These are phyloP conservation scores for Thumatha senex DNA, from an alignment of 2,888 invertebrate genomes.

Conservation along the genomic window DNA sequence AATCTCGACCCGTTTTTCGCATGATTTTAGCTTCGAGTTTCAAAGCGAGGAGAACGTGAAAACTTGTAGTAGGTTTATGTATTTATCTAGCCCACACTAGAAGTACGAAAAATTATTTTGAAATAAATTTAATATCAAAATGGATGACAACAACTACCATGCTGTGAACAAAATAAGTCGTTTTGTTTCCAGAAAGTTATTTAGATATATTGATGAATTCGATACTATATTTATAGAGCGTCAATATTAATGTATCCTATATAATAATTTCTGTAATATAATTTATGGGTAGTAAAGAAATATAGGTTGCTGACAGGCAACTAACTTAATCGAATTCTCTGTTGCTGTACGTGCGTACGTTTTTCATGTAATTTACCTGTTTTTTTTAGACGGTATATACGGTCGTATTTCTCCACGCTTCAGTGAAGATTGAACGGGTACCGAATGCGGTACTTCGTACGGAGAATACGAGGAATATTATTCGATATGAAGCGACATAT, in stretches of 20 bases:
- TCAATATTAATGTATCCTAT: conserved; percentile 50
- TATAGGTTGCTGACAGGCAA: conserved; percentile 64
- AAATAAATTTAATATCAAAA: conserved; percentile 7
- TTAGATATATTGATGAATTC: conserved; percentile 15
- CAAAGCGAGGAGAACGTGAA: conserved; percentile 35
- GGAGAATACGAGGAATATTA: conserved; percentile 41
- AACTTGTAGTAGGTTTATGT: conserved; percentile 27
- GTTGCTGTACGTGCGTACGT: conserved; percentile 57
- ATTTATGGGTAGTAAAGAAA: conserved; percentile 57
- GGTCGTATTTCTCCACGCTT: conserved; percentile 68
- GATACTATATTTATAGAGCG: conserved; percentile 31
- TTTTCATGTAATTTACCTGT: conserved; percentile 65
- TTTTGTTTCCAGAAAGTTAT: conserved; percentile 20
- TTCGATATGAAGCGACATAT: conserved; percentile 36
- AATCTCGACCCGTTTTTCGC: conserved; percentile 31
- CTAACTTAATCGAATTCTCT: conserved; percentile 73
- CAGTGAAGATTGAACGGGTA: conserved; percentile 65
- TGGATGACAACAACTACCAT: too few relatives aligned
- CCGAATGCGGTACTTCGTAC: conserved; percentile 55
- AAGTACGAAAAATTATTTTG: conserved; percentile 9
- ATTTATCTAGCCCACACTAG: conserved; percentile 14
- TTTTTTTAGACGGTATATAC: conserved; percentile 62
- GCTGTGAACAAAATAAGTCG: too few relatives aligned
- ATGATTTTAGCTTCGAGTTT: conserved; percentile 30
- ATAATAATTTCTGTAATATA: conserved; percentile 54